Percentiles rank a stretch among this genome's conserved stretches.
Evolutionary conservation across 2,797 vertebrate genomes (phyloP).

Genomic region (Ctenopoma kingsleyae): DNA sequence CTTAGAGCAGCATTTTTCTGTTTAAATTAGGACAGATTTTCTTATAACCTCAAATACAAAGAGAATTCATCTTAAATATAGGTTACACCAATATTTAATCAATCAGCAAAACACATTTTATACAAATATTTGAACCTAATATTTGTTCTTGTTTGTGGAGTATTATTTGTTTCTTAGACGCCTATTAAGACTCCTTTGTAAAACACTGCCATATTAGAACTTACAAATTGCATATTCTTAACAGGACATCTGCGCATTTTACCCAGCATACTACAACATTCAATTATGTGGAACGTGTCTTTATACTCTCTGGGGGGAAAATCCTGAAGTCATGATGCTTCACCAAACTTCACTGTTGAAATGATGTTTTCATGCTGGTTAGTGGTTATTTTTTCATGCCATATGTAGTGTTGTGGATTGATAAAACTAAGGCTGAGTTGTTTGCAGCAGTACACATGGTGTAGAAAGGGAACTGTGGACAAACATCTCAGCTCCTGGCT

Average conservation of each 20-base stretch:
- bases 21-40: constrained; percentile 18
- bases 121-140: constrained; percentile 10
- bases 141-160: not conserved
- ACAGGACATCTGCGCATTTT: not conserved
- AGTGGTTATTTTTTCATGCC: no score
- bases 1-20: constrained; percentile 14
- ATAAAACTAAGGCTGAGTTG: no score
- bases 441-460: no score
- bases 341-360: no score
- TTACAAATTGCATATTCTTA: not conserved
- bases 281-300: not conserved
- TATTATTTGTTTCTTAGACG: not conserved
- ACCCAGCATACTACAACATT: not conserved
- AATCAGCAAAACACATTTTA: not conserved
- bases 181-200: not conserved
- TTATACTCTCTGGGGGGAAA: not conserved
- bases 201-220: not conserved
- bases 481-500: no score
- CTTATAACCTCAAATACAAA: not conserved
- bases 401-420: no score
- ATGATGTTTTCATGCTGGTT: no score
- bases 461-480: no score
- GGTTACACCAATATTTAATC: not conserved
- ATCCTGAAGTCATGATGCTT: no score
- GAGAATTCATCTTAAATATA: not conserved